Percentiles rank a stretch among this genome's conserved stretches.
Evolutionary conservation across 2,113 vertebrate species (phyloP).

Genomic region (Dicrurus megarhynchus): DNA sequence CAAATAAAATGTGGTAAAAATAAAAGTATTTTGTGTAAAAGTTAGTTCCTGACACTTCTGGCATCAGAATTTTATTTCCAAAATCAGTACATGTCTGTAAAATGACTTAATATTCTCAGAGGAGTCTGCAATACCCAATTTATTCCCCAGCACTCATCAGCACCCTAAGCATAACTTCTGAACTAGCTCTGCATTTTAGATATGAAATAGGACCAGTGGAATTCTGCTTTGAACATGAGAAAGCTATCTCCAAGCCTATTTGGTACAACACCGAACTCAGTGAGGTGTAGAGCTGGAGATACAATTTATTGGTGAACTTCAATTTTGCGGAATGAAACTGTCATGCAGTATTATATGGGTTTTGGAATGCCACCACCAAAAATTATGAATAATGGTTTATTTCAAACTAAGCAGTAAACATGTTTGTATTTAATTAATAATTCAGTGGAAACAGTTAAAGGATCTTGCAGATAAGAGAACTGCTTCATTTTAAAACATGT

Average conservation of each 20-base stretch:
- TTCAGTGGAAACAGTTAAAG: neutral
- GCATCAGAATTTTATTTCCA: neutral
- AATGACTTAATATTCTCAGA: neutral
- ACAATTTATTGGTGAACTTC: neutral
- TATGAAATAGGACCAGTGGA: neutral
- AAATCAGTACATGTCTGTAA: neutral
- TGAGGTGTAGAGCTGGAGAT: neutral
- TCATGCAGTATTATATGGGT: neutral
- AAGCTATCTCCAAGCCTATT: neutral
- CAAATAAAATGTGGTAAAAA: neutral
- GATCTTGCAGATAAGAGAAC: neutral
- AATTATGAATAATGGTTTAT: neutral
- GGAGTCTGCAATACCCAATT: neutral
- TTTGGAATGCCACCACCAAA: neutral
- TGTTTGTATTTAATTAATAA: neutral
- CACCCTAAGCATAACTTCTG: neutral
- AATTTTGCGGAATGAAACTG: neutral
- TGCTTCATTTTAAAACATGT: neutral
- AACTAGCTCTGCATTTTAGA: neutral
- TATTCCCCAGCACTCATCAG: neutral
- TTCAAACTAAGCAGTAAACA: neutral
- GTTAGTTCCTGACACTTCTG: neutral
- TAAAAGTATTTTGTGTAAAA: neutral
- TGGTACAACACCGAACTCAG: neutral
- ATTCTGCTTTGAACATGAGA: neutral